phyloP scores from a whole-genome alignment of 2,888 invertebrate genomes.

The Timema podura region DNA sequence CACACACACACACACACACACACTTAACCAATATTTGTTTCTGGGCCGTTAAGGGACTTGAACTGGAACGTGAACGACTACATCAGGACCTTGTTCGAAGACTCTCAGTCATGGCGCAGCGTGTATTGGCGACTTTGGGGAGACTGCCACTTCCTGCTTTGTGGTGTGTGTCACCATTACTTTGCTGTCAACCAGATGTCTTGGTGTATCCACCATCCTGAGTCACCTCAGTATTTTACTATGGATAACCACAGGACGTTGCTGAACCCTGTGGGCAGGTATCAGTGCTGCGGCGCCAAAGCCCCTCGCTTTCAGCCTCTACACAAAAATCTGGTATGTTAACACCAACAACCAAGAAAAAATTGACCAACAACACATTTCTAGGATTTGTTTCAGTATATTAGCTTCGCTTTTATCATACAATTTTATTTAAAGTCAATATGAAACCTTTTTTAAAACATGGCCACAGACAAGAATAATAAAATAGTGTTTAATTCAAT shows the following conservation, averaged over 20 bases:
- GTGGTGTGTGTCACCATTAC: slow-evolving; percentile 70
- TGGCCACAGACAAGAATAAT: too few relatives aligned
- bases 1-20: too few relatives aligned
- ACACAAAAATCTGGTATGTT: slow-evolving; percentile 57
- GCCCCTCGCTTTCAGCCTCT: slow-evolving; percentile 76
- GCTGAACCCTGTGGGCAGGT: slow-evolving; percentile 46
- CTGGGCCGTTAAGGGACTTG: too few relatives aligned
- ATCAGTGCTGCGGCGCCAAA: slow-evolving; percentile 84
- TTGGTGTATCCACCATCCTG: slow-evolving; percentile 71
- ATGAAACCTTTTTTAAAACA: too few relatives aligned
- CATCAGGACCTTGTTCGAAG: slow-evolving; percentile 68
- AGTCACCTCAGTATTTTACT: slow-evolving; percentile 68
- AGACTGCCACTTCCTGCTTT: slow-evolving; percentile 80
- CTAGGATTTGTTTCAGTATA: too few relatives aligned
- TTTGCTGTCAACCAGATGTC: slow-evolving; percentile 66
- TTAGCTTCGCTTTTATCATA: too few relatives aligned
- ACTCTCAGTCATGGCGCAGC: slow-evolving; percentile 81
- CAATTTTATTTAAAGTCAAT: too few relatives aligned
- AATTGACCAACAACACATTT: too few relatives aligned
- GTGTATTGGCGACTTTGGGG: slow-evolving; percentile 96
- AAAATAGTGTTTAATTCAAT: too few relatives aligned
- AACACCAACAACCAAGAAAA: too few relatives aligned
- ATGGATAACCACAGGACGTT: slow-evolving; percentile 62
- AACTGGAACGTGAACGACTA: slow-evolving; percentile 80
- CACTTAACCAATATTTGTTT: too few relatives aligned